These are phyloP conservation scores for Cirrhinus molitorella DNA, from an alignment of 2,797 vertebrate species.

Conservation along the genomic window DNA sequence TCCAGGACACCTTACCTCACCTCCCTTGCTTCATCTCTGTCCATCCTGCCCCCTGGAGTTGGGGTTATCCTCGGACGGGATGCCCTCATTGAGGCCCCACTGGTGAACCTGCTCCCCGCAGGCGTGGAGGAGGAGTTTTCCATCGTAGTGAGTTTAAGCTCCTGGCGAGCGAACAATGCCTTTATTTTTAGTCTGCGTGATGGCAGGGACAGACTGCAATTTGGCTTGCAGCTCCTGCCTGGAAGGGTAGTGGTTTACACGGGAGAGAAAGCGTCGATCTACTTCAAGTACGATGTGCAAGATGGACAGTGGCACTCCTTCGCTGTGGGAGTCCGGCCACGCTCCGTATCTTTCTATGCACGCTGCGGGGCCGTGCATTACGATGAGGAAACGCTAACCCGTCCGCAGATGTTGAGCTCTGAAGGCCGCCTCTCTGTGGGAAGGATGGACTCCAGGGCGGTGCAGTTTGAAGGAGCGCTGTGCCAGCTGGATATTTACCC, in stretches of 20 bases:
- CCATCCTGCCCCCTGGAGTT: constrained; percentile 73
- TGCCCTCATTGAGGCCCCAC: constrained; percentile 81
- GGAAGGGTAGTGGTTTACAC: constrained; percentile 86
- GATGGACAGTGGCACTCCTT: constrained; percentile 89
- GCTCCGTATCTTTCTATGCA: constrained; percentile 84
- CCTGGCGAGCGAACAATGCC: constrained; percentile 89
- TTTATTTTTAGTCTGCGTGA: constrained; percentile 94
- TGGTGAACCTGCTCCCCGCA: constrained; percentile 79
- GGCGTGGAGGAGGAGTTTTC: constrained; percentile 85
- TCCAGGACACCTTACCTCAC: constrained; percentile 69
- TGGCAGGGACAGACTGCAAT: constrained; percentile 83
- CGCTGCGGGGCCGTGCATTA: constrained; percentile 86
- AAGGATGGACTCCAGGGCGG: constrained; percentile 88
- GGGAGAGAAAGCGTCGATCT: constrained; percentile 84
- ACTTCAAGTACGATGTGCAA: constrained; percentile 88
- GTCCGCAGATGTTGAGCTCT: constrained; percentile 77
- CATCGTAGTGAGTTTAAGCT: constrained; percentile 87
- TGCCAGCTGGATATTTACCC: constrained; percentile 96
- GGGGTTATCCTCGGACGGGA: constrained; percentile 83
- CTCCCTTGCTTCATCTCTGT: constrained; percentile 73
- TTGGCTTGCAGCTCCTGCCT: constrained; percentile 93
- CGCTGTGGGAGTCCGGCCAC: constrained; percentile 82
- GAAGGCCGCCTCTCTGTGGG: constrained; percentile 88
- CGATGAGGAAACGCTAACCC: constrained; percentile 79
- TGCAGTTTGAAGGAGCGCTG: constrained; percentile 87